phyloP scores from a whole-genome alignment of 2,888 invertebrate species.

The Panzeria rudis region DNA sequence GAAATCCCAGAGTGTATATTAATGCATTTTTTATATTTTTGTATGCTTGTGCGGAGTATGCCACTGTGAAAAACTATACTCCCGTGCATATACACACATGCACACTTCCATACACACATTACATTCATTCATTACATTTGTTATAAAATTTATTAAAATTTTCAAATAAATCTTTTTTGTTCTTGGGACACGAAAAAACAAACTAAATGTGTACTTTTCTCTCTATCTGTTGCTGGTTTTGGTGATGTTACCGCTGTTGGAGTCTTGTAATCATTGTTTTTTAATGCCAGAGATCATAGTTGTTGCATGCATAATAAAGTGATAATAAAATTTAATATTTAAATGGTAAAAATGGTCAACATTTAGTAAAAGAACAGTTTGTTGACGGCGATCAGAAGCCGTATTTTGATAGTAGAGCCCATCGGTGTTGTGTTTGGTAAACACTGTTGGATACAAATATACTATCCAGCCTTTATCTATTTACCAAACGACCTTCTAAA shows the following conservation, averaged over 20 bases:
- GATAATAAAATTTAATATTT: conserved; percentile 1
- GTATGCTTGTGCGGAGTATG: conserved; percentile 7
- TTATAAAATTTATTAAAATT: conserved; percentile 58
- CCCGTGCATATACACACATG: neutral
- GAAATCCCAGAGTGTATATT: conserved; percentile 25
- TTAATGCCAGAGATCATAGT: conserved; percentile 14
- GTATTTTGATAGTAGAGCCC: too few species aligned
- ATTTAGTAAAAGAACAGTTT: neutral
- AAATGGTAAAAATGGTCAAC: neutral
- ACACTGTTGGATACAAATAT: too few species aligned
- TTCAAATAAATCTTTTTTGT: conserved; percentile 46
- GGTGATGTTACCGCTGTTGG: neutral
- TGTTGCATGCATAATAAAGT: neutral
- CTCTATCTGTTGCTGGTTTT: conserved; percentile 1
- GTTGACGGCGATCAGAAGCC: neutral
- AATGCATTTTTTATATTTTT: conserved; percentile 42
- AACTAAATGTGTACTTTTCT: conserved; percentile 8
- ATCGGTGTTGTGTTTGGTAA: too few species aligned
- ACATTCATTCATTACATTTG: conserved; percentile 23
- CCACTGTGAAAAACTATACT: neutral
- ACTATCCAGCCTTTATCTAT: too few species aligned
- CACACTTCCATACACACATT: too few species aligned
- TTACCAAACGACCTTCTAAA: too few species aligned
- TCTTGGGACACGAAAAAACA: neutral
- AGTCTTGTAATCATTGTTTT: neutral